Evolutionary conservation across 2,113 vertebrate genomes (phyloP), one percentile per base, ranked within the genome.

Genomic region (western clawed frog (Xenopus tropicalis)): DNA sequence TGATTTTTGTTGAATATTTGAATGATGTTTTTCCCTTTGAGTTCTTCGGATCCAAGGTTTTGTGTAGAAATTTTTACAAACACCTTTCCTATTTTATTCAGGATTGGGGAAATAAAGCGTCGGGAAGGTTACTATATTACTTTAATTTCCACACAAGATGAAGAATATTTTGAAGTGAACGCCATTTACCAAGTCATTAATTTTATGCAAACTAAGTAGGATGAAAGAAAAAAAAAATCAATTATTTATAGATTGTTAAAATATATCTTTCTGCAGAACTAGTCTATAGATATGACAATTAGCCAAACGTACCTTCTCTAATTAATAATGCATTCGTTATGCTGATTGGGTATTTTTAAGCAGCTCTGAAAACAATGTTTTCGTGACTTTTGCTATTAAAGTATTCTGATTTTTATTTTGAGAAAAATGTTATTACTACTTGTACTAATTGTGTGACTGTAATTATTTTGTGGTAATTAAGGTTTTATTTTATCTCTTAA

Each of bases 141-240:
- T 90, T 90, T 91, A 90, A 90, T 92, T 91, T 91, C 86, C 86
- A 81, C 82, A 87, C 88, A 85, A 89, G 87, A 69, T 21, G 85
- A 78, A 70, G 89, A 91, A 89, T 92, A 93, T 95, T 94, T 94
- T 92, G 92, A 95, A 94, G 93, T 90, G 88, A 91, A 90, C 91
- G 92, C 90, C 91, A 92, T 92, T 93, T 93, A 93, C 88, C 87
- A 90, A 92, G 93, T 95, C 95, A 96, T 98, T 98, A 98, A 94
- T 98, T 97, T 97, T 97, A 98, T 97, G 96, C 96, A 98, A 98
- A 98, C 93, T 93, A 96, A 89, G 85, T 86, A 90, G 98, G 95
- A 98, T 98, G 95, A 99, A 99, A 98, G 96, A 91, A 94, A 95
- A 94, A n/a, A 93, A 91, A 89, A 94, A 98, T 98, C 94, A 98